Evolutionary conservation across 35 echinoderm and acorn worm genomes (phyloP).

Genomic region (Apostichopus californicus): DNA sequence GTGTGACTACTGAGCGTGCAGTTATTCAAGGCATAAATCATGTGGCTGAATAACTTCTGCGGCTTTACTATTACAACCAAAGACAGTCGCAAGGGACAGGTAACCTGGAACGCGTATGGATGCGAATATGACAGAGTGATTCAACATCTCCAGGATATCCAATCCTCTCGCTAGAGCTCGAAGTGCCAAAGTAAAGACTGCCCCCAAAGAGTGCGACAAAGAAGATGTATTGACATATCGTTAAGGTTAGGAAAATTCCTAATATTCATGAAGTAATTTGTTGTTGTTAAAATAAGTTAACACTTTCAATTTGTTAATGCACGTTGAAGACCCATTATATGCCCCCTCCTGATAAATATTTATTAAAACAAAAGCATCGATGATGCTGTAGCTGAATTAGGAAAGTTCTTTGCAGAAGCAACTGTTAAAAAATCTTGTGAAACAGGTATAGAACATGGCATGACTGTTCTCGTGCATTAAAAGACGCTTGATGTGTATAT

Average conservation of each 20-base stretch:
- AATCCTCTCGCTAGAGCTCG: not conserved
- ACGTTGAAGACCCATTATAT: no score
- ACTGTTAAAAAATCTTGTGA: no score
- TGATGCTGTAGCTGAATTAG: no score
- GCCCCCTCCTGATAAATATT: no score
- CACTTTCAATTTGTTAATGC: no score
- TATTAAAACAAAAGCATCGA: no score
- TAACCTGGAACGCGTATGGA: conserved; percentile 2
- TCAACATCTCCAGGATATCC: not conserved
- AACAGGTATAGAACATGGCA: no score
- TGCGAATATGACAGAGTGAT: not conserved
- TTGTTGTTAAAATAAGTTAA: no score
- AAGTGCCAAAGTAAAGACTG: not conserved
- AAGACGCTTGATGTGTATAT: no score
- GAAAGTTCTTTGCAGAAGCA: no score
- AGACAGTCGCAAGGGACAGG: not conserved
- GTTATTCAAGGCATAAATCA: not conserved
- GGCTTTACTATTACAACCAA: not conserved
- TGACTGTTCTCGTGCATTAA: no score
- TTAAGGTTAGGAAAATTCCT: not conserved
- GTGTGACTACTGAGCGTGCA: not conserved
- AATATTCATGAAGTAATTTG: no score
- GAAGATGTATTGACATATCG: not conserved
- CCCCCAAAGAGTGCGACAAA: not conserved
- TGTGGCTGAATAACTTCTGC: not conserved